These are phyloP conservation scores for Drosophila ananassae DNA, from an alignment of 1,140 invertebrate species.

Conservation along the genomic window DNA sequence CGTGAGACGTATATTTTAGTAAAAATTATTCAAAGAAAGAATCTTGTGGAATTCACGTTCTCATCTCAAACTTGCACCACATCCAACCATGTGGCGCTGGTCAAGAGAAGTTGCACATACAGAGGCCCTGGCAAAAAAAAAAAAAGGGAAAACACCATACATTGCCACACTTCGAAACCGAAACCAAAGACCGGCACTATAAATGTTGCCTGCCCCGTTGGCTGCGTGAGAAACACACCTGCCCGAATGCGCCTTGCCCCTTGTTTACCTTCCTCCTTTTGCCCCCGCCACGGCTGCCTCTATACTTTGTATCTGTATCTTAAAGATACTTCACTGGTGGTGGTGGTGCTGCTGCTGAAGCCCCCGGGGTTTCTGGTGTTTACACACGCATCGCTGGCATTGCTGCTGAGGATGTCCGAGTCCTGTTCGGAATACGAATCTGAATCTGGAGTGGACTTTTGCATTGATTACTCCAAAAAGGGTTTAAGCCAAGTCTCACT, in stretches of 20 bases:
- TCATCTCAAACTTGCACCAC: constrained; percentile 25
- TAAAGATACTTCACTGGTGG: constrained; percentile 53
- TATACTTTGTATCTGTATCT: constrained; percentile 59
- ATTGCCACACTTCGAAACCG: constrained; percentile 72
- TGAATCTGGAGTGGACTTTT: constrained; percentile 35
- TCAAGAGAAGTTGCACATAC: constrained; percentile 18
- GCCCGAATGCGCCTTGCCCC: constrained; percentile 31
- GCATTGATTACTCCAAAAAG: constrained; percentile 44
- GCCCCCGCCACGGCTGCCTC: constrained; percentile 3
- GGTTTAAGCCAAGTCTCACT: constrained; percentile 26
- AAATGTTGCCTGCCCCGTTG: constrained; percentile 41
- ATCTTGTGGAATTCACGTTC: constrained; percentile 13
- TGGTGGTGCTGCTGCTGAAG: constrained; percentile 18
- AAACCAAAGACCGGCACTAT: constrained; percentile 45
- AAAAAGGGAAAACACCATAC: constrained; percentile 54
- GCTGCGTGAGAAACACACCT: constrained; percentile 83
- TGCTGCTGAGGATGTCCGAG: constrained; percentile 32
- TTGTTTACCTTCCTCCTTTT: not conserved
- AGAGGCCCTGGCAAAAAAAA: not conserved
- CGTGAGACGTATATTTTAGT: too few relatives aligned
- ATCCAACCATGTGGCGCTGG: constrained; percentile 65
- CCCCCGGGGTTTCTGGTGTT: constrained; percentile 48
- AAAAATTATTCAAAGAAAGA: not conserved
- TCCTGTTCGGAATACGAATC: constrained; percentile 16
- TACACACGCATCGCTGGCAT: constrained; percentile 66